phyloP scores from a whole-genome alignment of 2,113 vertebrate species.

The Triplophysa dalaica region DNA sequence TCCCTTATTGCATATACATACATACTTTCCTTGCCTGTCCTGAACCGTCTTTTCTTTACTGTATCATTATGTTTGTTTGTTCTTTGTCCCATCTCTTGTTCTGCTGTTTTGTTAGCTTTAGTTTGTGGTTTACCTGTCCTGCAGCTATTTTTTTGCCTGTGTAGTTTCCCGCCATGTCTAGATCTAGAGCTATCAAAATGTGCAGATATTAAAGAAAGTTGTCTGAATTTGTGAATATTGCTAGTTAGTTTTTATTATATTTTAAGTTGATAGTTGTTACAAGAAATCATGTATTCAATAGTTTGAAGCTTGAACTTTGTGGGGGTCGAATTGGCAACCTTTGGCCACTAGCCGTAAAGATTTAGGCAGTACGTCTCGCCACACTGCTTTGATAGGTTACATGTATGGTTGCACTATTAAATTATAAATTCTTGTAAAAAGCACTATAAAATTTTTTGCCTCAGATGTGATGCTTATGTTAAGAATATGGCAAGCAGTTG shows the following conservation, averaged over 20 bases:
- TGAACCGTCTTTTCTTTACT: slow-evolving; percentile 5
- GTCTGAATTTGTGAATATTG: background rate
- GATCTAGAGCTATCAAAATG: background rate
- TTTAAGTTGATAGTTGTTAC: background rate
- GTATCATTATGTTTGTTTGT: slow-evolving; percentile 16
- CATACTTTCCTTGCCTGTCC: slow-evolving; percentile 27
- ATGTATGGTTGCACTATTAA: too few relatives aligned
- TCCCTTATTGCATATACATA: slow-evolving; percentile 38
- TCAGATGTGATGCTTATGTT: too few relatives aligned
- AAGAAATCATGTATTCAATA: background rate
- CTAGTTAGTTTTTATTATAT: background rate
- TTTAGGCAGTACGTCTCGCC: too few relatives aligned
- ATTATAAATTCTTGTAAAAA: too few relatives aligned
- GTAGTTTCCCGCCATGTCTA: background rate
- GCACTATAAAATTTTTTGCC: too few relatives aligned
- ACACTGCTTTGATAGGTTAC: too few relatives aligned
- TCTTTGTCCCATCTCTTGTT: slow-evolving; percentile 3
- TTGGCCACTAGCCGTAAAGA: background rate
- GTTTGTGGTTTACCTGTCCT: background rate
- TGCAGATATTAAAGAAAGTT: background rate
- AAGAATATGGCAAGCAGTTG: too few relatives aligned
- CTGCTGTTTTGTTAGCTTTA: background rate
- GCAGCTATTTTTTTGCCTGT: background rate
- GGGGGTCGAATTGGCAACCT: background rate
- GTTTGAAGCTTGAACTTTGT: background rate